Conservation (phyloP, 1,140 invertebrate species). For the Drosophila insularis region DNA sequence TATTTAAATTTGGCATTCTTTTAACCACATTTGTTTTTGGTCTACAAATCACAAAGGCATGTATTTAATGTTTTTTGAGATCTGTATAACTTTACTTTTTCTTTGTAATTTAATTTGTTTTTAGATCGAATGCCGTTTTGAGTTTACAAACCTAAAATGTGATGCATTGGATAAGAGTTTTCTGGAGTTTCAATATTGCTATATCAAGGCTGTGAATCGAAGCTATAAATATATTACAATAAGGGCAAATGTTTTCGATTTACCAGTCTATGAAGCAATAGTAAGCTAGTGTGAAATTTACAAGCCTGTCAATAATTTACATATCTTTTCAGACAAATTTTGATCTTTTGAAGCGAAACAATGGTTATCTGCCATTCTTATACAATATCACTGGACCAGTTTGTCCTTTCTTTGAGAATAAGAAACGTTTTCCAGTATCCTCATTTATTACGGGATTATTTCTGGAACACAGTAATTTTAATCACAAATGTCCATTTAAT, state of each 20-base stretch:
- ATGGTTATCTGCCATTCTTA: neutral
- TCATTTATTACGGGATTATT: neutral
- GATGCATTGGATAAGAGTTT: neutral
- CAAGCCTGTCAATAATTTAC: no score
- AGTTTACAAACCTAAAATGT: neutral
- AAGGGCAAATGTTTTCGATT: neutral
- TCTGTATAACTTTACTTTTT: no score
- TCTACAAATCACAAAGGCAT: neutral
- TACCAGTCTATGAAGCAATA: neutral
- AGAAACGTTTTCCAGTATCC: neutral
- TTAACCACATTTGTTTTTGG: neutral
- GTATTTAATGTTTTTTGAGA: no score
- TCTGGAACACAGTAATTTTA: neutral
- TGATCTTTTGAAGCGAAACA: neutral
- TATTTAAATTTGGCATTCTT: neutral
- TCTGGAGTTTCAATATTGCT: neutral
- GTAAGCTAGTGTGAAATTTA: neutral
- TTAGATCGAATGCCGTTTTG: neutral
- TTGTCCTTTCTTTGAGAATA: neutral
- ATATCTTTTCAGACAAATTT: neutral
- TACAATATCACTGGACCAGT: neutral
- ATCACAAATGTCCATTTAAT: neutral
- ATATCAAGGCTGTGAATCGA: neutral
- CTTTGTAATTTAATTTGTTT: no score
- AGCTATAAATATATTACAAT: neutral